Percentiles rank a stretch among this genome's conserved stretches.
These are phyloP conservation scores for Trissolcus japonicus DNA, from an alignment of 2,888 invertebrate species.

Conservation along the genomic window DNA sequence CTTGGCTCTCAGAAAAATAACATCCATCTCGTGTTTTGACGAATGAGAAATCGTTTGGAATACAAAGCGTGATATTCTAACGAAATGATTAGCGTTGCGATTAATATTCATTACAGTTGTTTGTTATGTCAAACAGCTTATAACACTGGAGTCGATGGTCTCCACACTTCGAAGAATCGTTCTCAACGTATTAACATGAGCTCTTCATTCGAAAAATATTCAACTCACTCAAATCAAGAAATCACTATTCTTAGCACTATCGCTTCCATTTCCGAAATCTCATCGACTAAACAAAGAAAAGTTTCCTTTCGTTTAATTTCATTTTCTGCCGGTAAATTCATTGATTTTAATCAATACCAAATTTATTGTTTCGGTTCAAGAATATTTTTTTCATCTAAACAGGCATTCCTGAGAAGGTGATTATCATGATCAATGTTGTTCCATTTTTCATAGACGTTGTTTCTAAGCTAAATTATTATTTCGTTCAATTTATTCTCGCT, in stretches of 20 bases:
- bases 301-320: too few species aligned
- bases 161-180: conserved; percentile 17
- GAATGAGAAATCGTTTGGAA: too few species aligned
- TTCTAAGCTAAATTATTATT: conserved; percentile 9
- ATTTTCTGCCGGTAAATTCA: not conserved
- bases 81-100: not conserved
- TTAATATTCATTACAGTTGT: conserved; percentile 18
- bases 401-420: not conserved
- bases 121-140: conserved; percentile 19
- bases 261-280: too few species aligned
- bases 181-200: too few species aligned
- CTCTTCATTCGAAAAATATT: not conserved
- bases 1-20: too few species aligned
- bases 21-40: too few species aligned
- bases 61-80: not conserved
- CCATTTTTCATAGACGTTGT: not conserved
- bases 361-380: not conserved
- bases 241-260: too few species aligned
- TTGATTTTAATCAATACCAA: not conserved
- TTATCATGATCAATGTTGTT: conserved; percentile 14
- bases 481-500: too few species aligned
- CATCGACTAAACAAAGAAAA: too few species aligned
- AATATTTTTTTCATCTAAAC: not conserved
- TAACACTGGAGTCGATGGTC: conserved; percentile 10
- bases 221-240: not conserved